A percentile compares a stretch with the other conserved stretches of the same genome.
These are phyloP conservation scores for Miltochrista miniata DNA, from an alignment of 2,888 invertebrate genomes.

Conservation along the genomic window DNA sequence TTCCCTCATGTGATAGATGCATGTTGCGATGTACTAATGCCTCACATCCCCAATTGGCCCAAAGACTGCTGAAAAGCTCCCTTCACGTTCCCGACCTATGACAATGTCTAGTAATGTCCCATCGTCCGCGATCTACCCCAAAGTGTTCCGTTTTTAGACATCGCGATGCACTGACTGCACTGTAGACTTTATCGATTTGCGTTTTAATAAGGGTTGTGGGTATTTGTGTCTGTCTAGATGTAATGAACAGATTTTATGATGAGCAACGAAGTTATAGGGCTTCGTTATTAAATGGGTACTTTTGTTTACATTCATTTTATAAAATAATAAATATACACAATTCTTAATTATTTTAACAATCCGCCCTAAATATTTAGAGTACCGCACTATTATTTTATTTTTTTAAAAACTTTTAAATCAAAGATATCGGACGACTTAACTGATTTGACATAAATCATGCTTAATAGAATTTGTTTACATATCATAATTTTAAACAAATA, in stretches of 20 bases:
- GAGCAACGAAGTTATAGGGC: neutral
- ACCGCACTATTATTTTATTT: no score
- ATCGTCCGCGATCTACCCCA: conserved; percentile 37
- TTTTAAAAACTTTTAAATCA: no score
- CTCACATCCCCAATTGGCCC: no score
- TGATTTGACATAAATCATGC: no score
- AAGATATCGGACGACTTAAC: no score
- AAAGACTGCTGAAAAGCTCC: conserved; percentile 19
- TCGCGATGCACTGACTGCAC: conserved; percentile 10
- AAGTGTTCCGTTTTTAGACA: conserved; percentile 25
- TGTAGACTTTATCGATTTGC: conserved; percentile 38
- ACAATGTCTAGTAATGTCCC: conserved; percentile 56
- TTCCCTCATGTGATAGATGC: no score
- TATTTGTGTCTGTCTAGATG: neutral
- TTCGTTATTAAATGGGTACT: neutral
- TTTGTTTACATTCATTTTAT: no score
- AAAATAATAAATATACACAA: no score
- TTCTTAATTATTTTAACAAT: no score
- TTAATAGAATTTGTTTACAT: no score
- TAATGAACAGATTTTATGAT: conserved; percentile 1
- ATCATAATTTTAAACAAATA: neutral
- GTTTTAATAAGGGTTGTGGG: conserved; percentile 5
- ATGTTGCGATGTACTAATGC: no score
- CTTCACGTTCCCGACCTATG: conserved; percentile 59
- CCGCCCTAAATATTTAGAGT: no score